Conservation (phyloP, 2,113 vertebrate genomes). For the Formicarius rufipectus region DNA sequence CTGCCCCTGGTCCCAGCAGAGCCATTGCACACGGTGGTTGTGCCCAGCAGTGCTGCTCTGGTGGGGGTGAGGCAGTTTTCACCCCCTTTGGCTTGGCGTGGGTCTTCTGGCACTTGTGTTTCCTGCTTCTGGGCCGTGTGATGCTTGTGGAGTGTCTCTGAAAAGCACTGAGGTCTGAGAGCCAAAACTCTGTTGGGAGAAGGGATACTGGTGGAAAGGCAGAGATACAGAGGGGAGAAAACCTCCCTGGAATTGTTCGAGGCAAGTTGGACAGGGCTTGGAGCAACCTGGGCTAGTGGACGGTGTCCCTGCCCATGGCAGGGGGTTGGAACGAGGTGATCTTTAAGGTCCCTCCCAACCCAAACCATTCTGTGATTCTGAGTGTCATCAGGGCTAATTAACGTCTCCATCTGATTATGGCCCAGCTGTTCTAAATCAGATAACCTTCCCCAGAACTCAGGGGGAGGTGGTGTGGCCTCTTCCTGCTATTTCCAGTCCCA, state of each 20-base stretch:
- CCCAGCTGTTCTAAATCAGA: neutral
- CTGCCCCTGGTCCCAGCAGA: neutral
- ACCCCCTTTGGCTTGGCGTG: neutral
- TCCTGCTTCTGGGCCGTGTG: neutral
- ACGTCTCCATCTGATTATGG: neutral
- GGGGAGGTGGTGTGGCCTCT: neutral
- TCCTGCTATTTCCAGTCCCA: neutral
- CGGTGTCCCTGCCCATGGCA: neutral
- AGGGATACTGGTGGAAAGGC: neutral
- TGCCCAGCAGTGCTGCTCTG: neutral
- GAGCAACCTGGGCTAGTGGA: neutral
- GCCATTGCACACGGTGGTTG: neutral
- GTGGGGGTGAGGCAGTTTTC: neutral
- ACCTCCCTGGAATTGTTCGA: neutral
- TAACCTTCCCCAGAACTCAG: neutral
- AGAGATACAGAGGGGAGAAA: neutral
- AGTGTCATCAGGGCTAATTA: neutral
- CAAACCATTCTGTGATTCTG: too few species aligned
- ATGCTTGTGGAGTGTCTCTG: neutral
- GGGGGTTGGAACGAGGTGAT: fast-evolving
- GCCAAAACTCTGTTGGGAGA: neutral
- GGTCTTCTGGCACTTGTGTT: neutral
- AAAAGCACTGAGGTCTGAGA: neutral
- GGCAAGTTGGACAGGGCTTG: neutral
- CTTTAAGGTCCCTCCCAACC: neutral